phyloP scores from a whole-genome alignment of 2,113 vertebrate species.

The Camelus bactrianus region DNA sequence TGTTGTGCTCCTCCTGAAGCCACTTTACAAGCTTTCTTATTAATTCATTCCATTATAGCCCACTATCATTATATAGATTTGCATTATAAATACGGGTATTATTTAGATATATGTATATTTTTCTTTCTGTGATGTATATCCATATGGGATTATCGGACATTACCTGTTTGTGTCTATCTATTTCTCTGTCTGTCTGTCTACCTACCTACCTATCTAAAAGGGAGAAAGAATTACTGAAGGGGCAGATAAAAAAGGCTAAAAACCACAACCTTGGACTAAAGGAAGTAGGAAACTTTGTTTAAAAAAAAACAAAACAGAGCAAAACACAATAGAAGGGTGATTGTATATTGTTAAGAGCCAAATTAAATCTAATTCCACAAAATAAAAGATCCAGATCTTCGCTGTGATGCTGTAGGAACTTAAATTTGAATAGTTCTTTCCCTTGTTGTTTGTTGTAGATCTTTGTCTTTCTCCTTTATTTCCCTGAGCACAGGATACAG shows the following conservation, averaged over 20 bases:
- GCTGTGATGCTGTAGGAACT: neutral
- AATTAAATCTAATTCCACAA: neutral
- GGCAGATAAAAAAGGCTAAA: neutral
- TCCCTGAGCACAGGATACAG: neutral
- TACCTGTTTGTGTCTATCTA: neutral
- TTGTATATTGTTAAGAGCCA: neutral
- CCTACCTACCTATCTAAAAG: neutral
- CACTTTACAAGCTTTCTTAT: neutral
- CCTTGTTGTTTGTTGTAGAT: neutral
- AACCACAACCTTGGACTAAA: neutral
- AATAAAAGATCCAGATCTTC: neutral
- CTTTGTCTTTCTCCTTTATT: neutral
- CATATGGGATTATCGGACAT: neutral
- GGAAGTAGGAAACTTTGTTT: neutral
- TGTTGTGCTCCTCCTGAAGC: neutral
- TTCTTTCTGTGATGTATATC: neutral
- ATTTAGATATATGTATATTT: neutral
- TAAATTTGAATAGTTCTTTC: neutral
- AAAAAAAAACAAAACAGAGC: neutral
- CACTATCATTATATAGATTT: neutral
- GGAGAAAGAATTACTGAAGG: neutral
- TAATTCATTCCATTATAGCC: neutral
- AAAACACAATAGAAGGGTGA: neutral
- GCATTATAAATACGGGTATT: neutral
- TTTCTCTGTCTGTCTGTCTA: neutral